phyloP scores from a whole-genome alignment of 2,888 invertebrate species.

The Choreutis nemorana region DNA sequence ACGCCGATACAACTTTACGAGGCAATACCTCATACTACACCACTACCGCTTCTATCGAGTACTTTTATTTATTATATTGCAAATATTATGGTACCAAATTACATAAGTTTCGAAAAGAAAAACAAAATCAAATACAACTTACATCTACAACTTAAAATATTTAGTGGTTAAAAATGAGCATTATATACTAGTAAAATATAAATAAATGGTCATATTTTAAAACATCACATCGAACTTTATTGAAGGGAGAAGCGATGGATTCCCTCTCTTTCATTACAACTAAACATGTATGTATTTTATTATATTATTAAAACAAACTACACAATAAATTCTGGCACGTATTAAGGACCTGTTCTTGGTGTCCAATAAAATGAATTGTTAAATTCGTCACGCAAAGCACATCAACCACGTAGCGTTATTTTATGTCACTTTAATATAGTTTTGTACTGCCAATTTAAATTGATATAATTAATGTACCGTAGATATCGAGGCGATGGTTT shows the following conservation, averaged over 20 bases:
- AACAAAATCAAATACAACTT: constrained; percentile 43
- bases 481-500: too few species aligned
- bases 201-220: constrained; percentile 51
- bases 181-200: constrained; percentile 48
- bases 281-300: too few species aligned
- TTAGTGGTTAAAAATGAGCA: constrained; percentile 62
- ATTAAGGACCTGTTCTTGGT: constrained; percentile 41
- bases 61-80: constrained; percentile 18
- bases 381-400: constrained; percentile 47
- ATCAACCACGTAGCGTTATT: constrained; percentile 20
- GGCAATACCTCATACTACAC: too few species aligned
- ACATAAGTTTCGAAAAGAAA: constrained; percentile 31
- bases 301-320: constrained; percentile 44
- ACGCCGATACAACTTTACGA: constrained; percentile 23
- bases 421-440: constrained; percentile 27
- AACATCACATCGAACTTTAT: constrained; percentile 49
- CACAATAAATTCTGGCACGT: constrained; percentile 61
- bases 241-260: too few species aligned
- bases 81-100: constrained; percentile 37
- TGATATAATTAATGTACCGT: constrained; percentile 1
- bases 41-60: too few species aligned
- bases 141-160: constrained; percentile 45
- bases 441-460: constrained; percentile 50
- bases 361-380: constrained; percentile 27
- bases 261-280: too few species aligned